A percentile compares a stretch with the other conserved stretches of the same genome.
These are phyloP conservation scores for Carduelis carduelis DNA, from an alignment of 2,797 vertebrate species.

Conservation along the genomic window DNA sequence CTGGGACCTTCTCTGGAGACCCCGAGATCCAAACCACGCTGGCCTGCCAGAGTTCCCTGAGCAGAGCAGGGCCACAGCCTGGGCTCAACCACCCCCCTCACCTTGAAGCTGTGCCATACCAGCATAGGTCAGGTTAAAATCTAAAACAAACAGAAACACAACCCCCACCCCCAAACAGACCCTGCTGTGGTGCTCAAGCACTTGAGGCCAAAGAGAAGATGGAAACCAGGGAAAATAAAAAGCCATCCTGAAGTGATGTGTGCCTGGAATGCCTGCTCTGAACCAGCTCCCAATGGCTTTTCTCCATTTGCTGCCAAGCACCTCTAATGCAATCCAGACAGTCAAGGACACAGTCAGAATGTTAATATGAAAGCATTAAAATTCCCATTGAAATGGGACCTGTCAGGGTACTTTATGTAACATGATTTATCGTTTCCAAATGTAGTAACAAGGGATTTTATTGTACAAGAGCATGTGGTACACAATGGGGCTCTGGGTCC, in stretches of 20 bases:
- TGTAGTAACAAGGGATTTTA: constrained; percentile 61
- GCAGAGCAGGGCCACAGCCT: neutral
- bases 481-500: neutral
- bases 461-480: constrained; percentile 40
- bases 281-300: constrained; percentile 17
- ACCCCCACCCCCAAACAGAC: neutral
- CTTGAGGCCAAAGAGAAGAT: neutral
- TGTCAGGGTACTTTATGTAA: constrained; percentile 65
- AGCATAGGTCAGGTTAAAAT: neutral
- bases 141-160: neutral
- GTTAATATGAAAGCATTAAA: constrained; percentile 64
- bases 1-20: neutral
- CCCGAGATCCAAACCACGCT: rapidly evolving
- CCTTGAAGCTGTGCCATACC: neutral
- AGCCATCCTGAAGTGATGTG: neutral
- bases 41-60: neutral
- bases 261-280: neutral
- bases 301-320: constrained; percentile 51
- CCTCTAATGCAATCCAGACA: constrained; percentile 60
- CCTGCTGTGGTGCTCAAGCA: neutral
- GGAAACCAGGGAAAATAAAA: neutral
- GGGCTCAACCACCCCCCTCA: neutral
- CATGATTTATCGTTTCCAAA: constrained; percentile 61
- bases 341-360: constrained; percentile 50
- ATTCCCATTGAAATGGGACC: constrained; percentile 57